Evolutionary conservation across 2,113 vertebrate species (phyloP).

Genomic region (Calyptomena viridis): DNA sequence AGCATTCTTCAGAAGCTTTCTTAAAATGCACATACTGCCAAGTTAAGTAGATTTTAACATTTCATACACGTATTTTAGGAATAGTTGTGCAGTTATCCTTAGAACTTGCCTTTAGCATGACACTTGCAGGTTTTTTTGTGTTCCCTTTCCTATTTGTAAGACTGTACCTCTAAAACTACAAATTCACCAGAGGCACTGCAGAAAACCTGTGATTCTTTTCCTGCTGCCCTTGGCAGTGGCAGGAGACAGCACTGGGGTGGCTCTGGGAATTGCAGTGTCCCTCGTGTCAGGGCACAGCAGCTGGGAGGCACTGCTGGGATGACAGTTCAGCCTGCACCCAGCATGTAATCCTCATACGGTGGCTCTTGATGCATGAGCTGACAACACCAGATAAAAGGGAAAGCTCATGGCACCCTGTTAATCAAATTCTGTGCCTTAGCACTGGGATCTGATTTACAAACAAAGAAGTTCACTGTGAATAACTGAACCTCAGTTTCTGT

Average conservation of each 20-base stretch:
- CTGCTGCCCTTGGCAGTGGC: neutral
- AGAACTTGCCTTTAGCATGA: neutral
- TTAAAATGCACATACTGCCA: neutral
- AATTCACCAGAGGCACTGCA: neutral
- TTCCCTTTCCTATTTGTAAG: neutral
- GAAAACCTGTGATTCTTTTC: neutral
- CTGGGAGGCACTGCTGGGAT: neutral
- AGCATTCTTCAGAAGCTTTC: neutral
- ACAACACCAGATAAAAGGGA: neutral
- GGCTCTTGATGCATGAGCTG: accelerated
- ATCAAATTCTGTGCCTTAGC: neutral
- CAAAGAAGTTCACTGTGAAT: neutral
- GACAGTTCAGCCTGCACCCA: neutral
- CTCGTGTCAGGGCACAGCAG: too few relatives aligned
- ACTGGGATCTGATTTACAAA: neutral
- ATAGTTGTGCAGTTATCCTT: neutral
- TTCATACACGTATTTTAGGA: neutral
- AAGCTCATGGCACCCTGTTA: neutral
- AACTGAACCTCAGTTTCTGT: neutral
- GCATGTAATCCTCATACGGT: accelerated
- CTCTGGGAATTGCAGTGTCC: accelerated
- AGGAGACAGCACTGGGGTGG: neutral
- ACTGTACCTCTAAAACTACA: neutral
- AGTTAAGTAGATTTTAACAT: neutral
- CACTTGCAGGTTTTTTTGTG: neutral